Base-by-base conservation (phyloP, 2,888 invertebrate genomes). In the Crematogaster levior region DNA sequence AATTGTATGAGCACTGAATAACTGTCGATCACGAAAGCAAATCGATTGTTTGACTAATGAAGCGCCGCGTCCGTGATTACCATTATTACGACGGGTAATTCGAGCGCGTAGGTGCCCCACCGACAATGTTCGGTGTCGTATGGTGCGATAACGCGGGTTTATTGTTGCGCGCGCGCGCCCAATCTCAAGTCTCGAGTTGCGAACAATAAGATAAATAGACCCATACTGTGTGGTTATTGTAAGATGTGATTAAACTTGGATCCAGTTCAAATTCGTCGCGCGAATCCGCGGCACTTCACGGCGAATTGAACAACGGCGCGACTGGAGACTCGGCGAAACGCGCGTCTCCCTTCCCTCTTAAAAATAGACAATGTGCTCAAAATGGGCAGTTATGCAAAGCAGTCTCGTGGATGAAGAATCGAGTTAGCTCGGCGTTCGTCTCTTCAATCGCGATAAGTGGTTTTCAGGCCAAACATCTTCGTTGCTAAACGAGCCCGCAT, bases 31-130 rank as follows among this genome's bases (percentile, higher is more conserved):
- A 30, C 21, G 21, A 65, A 24, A 18, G 51, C 43, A 24, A 70
- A 34, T 70, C 77, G 70, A 68, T 68, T 58, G 68, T 68, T 68
- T 18, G 70, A 46, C 46, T 79, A 79, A 79, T 79, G 34, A 79
- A 79, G 56, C 56, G 46, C 18, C 34, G 21, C 56, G 56, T 21
- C 40, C n/a, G 46, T 21, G 77, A 70, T 79, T 70, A 56, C 12
- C 43, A 12, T 79, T 79, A 79, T 79, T 70, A 68, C 46, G 70
- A 58, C 24, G 34, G 70, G 56, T 56, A 79, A 79, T 79, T 34
- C 56, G 66, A 75, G 56, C 70, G 77, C 43, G 24, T 56, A 43
- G 68, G 15, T 66, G 27, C 53, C 53, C 24, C 48, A 15, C 27
- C 24, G 73, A 58, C 70, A 30, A 70, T 53, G 53, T 75, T 12